Evolutionary conservation across 2,113 vertebrate species (phyloP).

Genomic region (Myotis davidii): DNA sequence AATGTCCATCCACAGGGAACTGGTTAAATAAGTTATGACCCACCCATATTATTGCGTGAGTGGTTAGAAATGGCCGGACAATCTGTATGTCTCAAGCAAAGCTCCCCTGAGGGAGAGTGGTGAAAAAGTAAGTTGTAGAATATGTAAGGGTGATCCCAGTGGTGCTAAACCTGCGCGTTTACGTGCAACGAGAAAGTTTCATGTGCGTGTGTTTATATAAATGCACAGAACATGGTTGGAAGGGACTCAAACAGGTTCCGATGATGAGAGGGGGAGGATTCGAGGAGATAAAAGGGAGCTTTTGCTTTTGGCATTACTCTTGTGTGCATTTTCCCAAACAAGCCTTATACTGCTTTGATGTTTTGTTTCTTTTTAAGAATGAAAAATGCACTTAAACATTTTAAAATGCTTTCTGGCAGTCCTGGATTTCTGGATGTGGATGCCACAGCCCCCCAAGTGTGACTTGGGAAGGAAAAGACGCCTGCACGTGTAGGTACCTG

Average conservation of each 20-base stretch:
- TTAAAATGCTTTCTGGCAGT: not conserved
- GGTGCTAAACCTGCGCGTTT: not conserved
- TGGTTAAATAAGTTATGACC: not conserved
- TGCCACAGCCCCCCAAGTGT: not conserved
- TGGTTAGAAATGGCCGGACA: not conserved
- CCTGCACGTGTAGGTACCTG: not conserved
- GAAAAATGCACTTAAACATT: constrained; percentile 13
- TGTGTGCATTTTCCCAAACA: constrained; percentile 52
- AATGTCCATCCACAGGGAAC: not conserved
- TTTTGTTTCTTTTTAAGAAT: not conserved
- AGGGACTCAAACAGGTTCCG: constrained; percentile 12
- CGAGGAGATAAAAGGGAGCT: not conserved
- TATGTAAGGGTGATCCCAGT: not conserved
- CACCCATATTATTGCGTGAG: not conserved
- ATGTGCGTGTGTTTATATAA: not conserved
- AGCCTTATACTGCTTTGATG: constrained; percentile 14
- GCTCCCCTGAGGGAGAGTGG: not conserved
- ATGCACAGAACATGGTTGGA: constrained; percentile 1
- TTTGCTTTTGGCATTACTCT: not conserved
- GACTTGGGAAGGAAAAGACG: not conserved
- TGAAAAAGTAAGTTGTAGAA: not conserved
- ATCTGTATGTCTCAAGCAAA: not conserved
- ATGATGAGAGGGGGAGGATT: not conserved
- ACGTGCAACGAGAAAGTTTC: not conserved
- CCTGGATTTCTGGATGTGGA: not conserved